Evolutionary conservation across 1,140 invertebrate genomes (phyloP).

Genomic region (Mycetomoellerius zeteki): DNA sequence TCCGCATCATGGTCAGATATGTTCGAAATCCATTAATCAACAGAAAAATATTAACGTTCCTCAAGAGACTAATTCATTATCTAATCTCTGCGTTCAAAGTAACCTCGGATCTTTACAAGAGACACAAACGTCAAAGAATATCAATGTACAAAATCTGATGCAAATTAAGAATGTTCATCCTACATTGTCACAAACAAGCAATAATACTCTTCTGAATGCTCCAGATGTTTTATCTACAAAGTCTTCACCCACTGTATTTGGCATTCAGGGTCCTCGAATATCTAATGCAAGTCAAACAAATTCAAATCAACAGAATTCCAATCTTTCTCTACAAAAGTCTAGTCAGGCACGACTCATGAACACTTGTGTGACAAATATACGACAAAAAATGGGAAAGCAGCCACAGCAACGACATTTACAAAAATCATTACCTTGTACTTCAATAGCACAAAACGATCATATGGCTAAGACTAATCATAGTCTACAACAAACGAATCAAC

Average conservation of each 20-base stretch:
- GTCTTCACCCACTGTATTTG: slow-evolving; percentile 59
- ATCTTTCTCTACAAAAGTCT: slow-evolving; percentile 70
- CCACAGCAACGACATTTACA: slow-evolving; percentile 70
- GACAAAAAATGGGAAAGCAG: slow-evolving; percentile 77
- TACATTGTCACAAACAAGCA: slow-evolving; percentile 62
- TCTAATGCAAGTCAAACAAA: slow-evolving; percentile 62
- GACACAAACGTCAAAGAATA: slow-evolving; percentile 69
- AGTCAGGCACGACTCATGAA: slow-evolving; percentile 74
- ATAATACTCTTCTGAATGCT: slow-evolving; percentile 51
- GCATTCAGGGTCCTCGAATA: slow-evolving; percentile 68
- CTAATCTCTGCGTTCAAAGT: slow-evolving; percentile 69
- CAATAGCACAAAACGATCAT: slow-evolving; percentile 79
- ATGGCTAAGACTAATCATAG: slow-evolving; percentile 75
- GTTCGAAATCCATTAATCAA: slow-evolving; percentile 75
- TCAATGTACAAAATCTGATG: slow-evolving; percentile 72
- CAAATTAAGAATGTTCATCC: slow-evolving; percentile 74
- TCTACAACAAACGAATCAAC: slow-evolving; percentile 69
- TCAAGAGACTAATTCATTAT: slow-evolving; percentile 70
- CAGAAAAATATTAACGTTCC: slow-evolving; percentile 65
- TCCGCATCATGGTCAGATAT: slow-evolving; percentile 78
- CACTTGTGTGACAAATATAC: slow-evolving; percentile 72
- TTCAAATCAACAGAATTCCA: slow-evolving; percentile 72
- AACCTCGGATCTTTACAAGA: slow-evolving; percentile 68
- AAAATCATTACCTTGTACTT: slow-evolving; percentile 79
- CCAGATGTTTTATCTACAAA: slow-evolving; percentile 65